Conservation (phyloP, 2,113 vertebrate species). For the Eira barbara region DNA sequence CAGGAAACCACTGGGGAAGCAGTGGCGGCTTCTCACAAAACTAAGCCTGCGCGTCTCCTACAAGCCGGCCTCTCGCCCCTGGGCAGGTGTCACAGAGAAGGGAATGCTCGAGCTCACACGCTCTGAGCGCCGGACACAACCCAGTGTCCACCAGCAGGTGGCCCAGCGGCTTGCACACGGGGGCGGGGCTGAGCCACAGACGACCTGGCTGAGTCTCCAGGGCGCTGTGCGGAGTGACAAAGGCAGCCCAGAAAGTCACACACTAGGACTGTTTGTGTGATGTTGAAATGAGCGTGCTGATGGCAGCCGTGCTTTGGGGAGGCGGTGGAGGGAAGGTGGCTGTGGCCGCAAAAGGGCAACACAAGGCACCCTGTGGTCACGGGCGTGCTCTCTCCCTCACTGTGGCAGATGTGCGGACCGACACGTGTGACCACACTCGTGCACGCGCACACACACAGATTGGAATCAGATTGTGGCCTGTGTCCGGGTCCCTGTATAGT, state of each 20-base stretch:
- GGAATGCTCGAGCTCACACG: neutral
- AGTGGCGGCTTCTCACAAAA: neutral
- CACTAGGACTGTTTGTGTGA: neutral
- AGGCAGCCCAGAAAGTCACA: neutral
- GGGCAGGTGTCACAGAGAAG: neutral
- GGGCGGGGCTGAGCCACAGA: neutral
- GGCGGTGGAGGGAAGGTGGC: neutral
- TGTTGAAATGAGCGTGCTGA: neutral
- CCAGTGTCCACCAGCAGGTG: neutral
- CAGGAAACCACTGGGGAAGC: neutral
- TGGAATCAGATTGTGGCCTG: neutral
- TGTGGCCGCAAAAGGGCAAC: neutral
- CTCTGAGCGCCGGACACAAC: neutral
- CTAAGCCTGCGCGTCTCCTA: neutral
- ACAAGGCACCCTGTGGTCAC: neutral
- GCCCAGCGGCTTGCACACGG: neutral
- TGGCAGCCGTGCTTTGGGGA: neutral
- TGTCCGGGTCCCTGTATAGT: neutral
- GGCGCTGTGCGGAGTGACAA: neutral
- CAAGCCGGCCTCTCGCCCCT: neutral
- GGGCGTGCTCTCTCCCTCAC: neutral
- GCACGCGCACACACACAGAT: neutral
- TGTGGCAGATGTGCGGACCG: neutral
- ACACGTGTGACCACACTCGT: neutral
- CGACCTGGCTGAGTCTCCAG: neutral